Evolutionary conservation across 2,797 vertebrate species (phyloP).

Genomic region (Spinus pinus): DNA sequence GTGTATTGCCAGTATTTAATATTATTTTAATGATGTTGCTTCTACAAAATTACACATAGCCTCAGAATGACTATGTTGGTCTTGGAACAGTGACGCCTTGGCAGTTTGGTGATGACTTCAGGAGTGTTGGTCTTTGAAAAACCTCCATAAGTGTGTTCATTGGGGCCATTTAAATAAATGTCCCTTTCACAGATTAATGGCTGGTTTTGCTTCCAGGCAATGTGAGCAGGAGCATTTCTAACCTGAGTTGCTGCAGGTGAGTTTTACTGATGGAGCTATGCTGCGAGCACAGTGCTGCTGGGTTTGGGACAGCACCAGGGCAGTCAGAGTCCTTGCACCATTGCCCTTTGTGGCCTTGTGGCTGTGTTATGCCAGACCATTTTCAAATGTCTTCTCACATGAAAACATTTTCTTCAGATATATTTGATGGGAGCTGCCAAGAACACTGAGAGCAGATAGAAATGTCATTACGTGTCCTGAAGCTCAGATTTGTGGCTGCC

Average conservation of each 20-base stretch:
- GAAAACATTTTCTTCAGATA: neutral
- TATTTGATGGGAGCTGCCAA: constrained; percentile 3
- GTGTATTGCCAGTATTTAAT: neutral
- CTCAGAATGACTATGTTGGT: neutral
- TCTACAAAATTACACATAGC: neutral
- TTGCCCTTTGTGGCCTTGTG: neutral
- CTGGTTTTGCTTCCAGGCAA: neutral
- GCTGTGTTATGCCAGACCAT: neutral
- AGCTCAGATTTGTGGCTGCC: neutral
- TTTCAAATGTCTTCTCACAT: neutral
- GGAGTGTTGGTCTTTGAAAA: neutral
- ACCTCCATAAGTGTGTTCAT: neutral
- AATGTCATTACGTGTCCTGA: constrained; percentile 12
- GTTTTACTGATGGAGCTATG: fast-evolving
- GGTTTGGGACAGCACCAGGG: neutral
- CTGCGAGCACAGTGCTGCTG: neutral
- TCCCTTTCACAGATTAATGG: neutral
- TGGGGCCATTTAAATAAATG: neutral
- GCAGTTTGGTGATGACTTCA: neutral
- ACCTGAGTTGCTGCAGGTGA: neutral
- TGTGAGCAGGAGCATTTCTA: neutral
- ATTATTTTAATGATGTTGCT: neutral
- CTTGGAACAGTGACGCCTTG: fast-evolving
- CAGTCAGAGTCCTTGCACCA: fast-evolving
- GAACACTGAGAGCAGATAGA: neutral